These are phyloP conservation scores for Platorchestia sp. DNA, from an alignment of 1,140 invertebrate genomes.

Conservation along the genomic window DNA sequence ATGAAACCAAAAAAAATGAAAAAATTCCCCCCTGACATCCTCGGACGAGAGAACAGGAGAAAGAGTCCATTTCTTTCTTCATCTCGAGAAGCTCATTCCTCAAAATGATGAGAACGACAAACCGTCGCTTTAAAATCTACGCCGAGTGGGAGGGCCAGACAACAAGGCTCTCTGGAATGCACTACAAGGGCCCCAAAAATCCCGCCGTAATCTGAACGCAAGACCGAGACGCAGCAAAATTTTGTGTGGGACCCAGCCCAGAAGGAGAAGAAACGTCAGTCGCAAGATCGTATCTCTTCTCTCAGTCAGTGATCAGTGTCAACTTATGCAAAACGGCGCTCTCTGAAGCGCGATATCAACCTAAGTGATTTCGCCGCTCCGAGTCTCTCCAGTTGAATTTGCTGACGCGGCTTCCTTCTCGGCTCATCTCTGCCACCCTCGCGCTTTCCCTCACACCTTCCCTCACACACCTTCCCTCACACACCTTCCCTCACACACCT, in stretches of 20 bases:
- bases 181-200: neutral
- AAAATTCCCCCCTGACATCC: neutral
- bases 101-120: neutral
- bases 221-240: neutral
- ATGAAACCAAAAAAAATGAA: neutral
- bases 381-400: slow-evolving; percentile 47
- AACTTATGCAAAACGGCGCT: slow-evolving; percentile 43
- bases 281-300: slow-evolving; percentile 37
- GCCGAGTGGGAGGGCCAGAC: neutral
- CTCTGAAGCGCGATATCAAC: slow-evolving; percentile 38
- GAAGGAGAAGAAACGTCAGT: neutral
- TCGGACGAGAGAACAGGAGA: neutral
- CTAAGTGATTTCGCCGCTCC: slow-evolving; percentile 48
- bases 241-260: neutral
- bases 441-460: neutral
- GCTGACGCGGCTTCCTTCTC: neutral
- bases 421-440: neutral
- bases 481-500: neutral
- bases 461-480: neutral
- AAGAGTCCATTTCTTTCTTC: neutral
- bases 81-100: neutral
- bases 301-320: slow-evolving; percentile 47
- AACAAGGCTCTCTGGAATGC: neutral
- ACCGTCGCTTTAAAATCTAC: neutral
- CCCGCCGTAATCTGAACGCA: neutral